Evolutionary conservation across 1,140 invertebrate species (phyloP).

Genomic region (Brachionus calyciflorus): DNA sequence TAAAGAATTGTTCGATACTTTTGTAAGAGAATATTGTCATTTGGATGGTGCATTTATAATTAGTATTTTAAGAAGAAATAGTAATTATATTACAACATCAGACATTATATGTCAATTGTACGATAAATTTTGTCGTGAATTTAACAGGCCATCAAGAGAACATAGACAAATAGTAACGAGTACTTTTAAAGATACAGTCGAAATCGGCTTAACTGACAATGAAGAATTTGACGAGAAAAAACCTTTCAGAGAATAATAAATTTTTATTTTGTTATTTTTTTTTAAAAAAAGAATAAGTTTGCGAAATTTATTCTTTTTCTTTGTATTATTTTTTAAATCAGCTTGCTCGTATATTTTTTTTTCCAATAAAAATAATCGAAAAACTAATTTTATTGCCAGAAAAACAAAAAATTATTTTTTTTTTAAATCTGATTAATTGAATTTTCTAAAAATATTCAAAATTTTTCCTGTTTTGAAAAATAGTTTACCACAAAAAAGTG

Average conservation of each 20-base stretch:
- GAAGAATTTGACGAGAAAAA: constrained; percentile 31
- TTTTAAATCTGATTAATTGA: too few species aligned
- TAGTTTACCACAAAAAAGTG: too few species aligned
- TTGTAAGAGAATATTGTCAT: constrained; percentile 63
- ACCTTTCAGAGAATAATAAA: not conserved
- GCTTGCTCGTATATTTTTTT: not conserved
- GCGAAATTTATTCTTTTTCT: not conserved
- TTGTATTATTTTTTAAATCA: not conserved
- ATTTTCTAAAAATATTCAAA: too few species aligned
- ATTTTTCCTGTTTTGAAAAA: too few species aligned
- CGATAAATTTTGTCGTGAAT: constrained; percentile 17
- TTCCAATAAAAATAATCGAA: not conserved
- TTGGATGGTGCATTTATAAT: constrained; percentile 64
- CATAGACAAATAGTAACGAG: not conserved
- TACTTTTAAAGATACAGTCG: not conserved
- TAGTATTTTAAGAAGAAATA: constrained; percentile 27
- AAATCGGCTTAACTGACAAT: constrained; percentile 9
- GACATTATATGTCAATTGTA: constrained; percentile 34
- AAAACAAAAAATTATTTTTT: too few species aligned
- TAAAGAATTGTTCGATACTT: constrained; percentile 56
- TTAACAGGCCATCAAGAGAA: not conserved
- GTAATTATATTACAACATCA: constrained; percentile 46
- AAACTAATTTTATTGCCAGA: too few species aligned
- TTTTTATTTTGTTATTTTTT: not conserved
- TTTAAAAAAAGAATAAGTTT: not conserved